Evolutionary conservation across 2,888 invertebrate species (phyloP).

Genomic region (Ophioninae sp.): DNA sequence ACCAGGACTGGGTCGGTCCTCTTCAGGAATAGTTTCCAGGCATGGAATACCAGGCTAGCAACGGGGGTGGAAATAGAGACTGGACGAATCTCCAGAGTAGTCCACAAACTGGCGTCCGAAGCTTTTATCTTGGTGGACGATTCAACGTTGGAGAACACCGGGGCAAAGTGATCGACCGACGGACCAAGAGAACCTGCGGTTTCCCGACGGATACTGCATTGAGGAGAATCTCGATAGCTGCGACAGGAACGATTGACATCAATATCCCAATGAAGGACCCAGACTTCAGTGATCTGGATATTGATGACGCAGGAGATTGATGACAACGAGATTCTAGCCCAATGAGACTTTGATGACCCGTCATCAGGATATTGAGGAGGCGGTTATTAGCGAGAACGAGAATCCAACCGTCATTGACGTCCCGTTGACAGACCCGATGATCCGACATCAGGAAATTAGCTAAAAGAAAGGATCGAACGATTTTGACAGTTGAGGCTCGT

Average conservation of each 20-base stretch:
- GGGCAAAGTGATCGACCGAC: background rate
- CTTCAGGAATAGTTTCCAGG: background rate
- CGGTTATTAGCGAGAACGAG: too few relatives aligned
- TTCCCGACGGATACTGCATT: background rate
- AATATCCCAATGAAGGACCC: background rate
- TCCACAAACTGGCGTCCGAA: background rate
- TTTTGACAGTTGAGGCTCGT: too few relatives aligned
- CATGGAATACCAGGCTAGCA: background rate
- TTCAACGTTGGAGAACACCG: background rate
- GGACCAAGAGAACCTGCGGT: background rate
- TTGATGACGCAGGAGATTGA: background rate
- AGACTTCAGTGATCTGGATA: background rate
- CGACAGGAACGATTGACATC: background rate
- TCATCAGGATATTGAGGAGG: too few relatives aligned
- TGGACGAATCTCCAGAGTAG: background rate
- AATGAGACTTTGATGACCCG: too few relatives aligned
- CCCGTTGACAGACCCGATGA: too few relatives aligned
- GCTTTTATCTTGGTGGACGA: background rate
- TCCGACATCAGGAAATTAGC: too few relatives aligned
- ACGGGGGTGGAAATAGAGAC: background rate
- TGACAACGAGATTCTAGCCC: too few relatives aligned
- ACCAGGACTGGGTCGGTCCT: slow-evolving; percentile 3
- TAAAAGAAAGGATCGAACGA: too few relatives aligned
- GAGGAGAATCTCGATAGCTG: background rate
- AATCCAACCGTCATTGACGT: too few relatives aligned